A percentile compares a stretch with the other conserved stretches of the same genome.
Evolutionary conservation across 2,113 vertebrate species (phyloP).

Genomic region (Malurus melanocephalus): DNA sequence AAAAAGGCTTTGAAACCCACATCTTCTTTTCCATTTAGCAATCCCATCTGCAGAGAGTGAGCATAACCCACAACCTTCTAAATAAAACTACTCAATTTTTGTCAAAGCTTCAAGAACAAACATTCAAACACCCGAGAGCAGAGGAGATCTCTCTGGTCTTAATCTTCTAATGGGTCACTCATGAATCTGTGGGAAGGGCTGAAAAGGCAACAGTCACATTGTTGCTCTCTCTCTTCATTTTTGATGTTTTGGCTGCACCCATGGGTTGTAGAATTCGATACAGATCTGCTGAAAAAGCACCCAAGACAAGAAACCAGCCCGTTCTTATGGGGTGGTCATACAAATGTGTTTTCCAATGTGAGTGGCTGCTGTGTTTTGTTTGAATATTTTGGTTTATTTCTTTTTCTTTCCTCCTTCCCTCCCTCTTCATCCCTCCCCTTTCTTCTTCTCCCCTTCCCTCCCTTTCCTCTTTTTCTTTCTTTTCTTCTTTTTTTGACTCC

Average conservation of each 20-base stretch:
- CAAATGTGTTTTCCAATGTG: background rate
- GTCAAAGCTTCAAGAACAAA: background rate
- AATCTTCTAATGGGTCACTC: background rate
- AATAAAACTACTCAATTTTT: background rate
- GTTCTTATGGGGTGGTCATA: fast-evolving
- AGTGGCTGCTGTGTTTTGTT: background rate
- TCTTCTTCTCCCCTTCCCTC: background rate
- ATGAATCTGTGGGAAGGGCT: background rate
- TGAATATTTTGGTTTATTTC: no score
- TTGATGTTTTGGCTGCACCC: background rate
- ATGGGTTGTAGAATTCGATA: background rate
- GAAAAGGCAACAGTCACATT: background rate
- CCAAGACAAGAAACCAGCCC: background rate
- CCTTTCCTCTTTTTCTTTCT: background rate
- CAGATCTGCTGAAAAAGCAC: background rate
- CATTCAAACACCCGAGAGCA: background rate
- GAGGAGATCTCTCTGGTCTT: background rate
- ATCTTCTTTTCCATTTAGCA: fast-evolving
- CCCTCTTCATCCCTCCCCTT: no score
- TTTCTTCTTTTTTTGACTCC: background rate
- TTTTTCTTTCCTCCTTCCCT: no score
- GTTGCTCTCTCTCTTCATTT: background rate
- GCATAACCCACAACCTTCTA: background rate
- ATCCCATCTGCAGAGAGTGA: background rate
- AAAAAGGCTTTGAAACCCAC: background rate